A percentile compares a stretch with the other conserved stretches of the same genome.
Evolutionary conservation across 2,888 invertebrate species (phyloP).

Genomic region (Pachydiplax longipennis): DNA sequence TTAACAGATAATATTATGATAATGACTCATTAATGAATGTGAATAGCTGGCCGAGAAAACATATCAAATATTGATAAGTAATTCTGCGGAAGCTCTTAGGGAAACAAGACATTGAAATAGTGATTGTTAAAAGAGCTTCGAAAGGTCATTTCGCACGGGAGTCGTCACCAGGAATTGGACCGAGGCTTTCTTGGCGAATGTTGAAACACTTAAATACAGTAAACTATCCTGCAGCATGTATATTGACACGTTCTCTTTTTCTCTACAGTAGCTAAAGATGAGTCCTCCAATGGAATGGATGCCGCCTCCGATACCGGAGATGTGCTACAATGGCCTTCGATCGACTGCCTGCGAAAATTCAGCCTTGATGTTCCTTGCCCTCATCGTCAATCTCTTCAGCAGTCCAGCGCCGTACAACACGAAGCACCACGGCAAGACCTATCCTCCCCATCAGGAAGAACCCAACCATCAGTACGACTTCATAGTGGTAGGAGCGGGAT

Average conservation of each 20-base stretch:
- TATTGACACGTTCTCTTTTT: background rate
- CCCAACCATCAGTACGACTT: constrained; percentile 63
- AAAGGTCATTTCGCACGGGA: too few species aligned
- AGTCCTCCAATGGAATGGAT: background rate
- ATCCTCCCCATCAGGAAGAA: constrained; percentile 61
- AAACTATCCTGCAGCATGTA: background rate
- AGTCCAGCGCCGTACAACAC: constrained; percentile 56
- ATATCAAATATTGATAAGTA: too few species aligned
- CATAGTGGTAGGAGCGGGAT: constrained; percentile 71
- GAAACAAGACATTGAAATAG: too few species aligned
- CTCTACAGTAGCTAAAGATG: background rate
- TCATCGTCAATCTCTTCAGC: constrained; percentile 67
- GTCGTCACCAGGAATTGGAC: too few species aligned
- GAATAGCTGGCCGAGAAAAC: too few species aligned
- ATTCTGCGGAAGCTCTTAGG: too few species aligned
- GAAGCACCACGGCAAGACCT: constrained; percentile 61
- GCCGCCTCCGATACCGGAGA: constrained; percentile 47
- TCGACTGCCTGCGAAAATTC: constrained; percentile 48
- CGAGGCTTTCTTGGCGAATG: too few species aligned
- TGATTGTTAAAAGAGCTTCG: too few species aligned
- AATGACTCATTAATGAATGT: too few species aligned
- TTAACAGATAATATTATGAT: too few species aligned
- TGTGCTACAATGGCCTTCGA: constrained; percentile 48
- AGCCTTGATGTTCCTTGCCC: constrained; percentile 67
- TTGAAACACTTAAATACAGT: too few species aligned